These are phyloP conservation scores for Cryptoprocta ferox DNA, from an alignment of 2,797 vertebrate genomes.

Conservation along the genomic window DNA sequence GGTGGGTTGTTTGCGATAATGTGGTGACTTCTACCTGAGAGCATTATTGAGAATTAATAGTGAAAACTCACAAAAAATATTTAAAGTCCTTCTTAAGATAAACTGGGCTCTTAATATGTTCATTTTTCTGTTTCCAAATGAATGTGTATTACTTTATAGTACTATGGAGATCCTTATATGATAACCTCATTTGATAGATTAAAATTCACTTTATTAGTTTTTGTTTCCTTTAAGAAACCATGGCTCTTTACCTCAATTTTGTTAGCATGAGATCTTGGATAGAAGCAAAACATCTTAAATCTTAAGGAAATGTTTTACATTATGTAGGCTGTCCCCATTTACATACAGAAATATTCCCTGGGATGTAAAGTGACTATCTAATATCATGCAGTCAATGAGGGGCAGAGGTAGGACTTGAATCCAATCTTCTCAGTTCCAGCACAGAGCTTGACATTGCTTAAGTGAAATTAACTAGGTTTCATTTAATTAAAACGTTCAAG, in stretches of 20 bases:
- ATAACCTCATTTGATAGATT: not conserved
- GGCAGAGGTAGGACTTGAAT: not conserved
- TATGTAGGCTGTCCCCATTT: not conserved
- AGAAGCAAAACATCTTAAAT: not conserved
- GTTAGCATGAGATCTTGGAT: not conserved
- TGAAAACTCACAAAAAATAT: not conserved
- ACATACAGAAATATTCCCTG: not conserved
- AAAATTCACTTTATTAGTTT: not conserved
- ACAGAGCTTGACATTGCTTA: not conserved
- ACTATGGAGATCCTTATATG: not conserved
- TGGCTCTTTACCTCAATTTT: conserved; percentile 14
- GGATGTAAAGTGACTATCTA: not conserved
- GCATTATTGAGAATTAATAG: not conserved
- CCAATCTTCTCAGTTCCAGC: not conserved
- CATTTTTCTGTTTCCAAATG: not conserved
- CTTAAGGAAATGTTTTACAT: not conserved
- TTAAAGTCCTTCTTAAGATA: conserved; percentile 21
- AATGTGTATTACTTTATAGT: not conserved
- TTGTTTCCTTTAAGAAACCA: not conserved
- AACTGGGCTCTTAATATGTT: not conserved
- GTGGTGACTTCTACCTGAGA: not conserved
- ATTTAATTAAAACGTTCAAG: not conserved
- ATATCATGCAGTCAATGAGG: not conserved
- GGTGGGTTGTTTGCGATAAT: not conserved
- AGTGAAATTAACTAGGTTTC: not conserved